Conservation (phyloP, 1,140 invertebrate species). For the Caenorhabditis remanei region DNA sequence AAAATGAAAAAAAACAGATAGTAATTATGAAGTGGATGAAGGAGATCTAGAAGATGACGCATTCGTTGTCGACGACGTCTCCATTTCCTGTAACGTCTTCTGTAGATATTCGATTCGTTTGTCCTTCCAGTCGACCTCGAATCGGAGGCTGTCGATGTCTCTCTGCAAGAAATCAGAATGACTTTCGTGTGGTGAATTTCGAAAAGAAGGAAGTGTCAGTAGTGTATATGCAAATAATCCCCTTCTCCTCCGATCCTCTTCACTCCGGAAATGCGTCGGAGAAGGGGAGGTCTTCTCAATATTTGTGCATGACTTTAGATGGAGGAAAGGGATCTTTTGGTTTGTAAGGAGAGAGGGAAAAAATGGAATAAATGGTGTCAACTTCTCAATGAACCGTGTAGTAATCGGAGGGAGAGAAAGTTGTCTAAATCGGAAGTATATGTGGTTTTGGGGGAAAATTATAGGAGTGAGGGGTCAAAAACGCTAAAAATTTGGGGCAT, state of each 20-base stretch:
- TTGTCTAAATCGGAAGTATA: not conserved
- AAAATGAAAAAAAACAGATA: not conserved
- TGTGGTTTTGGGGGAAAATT: not conserved
- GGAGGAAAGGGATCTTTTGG: not conserved
- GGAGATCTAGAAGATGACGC: not conserved
- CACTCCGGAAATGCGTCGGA: conserved; percentile 40
- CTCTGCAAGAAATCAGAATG: conserved; percentile 22
- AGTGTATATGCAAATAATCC: conserved; percentile 48
- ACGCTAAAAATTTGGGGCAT: too few species aligned
- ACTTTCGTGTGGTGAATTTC: not conserved
- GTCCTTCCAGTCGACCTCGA: conserved; percentile 63
- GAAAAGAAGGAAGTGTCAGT: not conserved
- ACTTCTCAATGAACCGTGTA: conserved; percentile 23
- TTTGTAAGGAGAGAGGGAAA: not conserved
- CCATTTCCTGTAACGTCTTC: conserved; percentile 45
- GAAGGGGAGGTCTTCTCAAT: conserved; percentile 8
- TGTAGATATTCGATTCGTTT: conserved; percentile 59
- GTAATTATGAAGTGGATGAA: conserved; percentile 29
- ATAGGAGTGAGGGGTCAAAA: too few species aligned
- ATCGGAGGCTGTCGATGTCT: conserved; percentile 62
- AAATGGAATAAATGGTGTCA: not conserved
- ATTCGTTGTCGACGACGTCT: not conserved
- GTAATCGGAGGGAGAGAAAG: conserved; percentile 1
- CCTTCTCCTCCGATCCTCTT: not conserved
- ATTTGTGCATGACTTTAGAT: conserved; percentile 48